These are phyloP conservation scores for Clinocottus analis DNA, from an alignment of 2,113 vertebrate genomes.

Conservation along the genomic window DNA sequence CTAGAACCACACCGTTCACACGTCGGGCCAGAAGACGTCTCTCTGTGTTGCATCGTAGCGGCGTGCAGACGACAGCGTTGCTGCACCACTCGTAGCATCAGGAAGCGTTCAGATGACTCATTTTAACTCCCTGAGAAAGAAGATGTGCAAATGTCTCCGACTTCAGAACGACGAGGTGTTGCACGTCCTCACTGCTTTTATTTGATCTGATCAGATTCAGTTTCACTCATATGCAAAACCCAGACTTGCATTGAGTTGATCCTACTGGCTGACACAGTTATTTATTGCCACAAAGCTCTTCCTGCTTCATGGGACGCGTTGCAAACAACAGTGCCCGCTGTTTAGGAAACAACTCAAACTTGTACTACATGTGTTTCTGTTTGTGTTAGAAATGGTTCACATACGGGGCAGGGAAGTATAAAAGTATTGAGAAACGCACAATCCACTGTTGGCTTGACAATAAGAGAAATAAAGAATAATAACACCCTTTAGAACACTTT, in stretches of 20 bases:
- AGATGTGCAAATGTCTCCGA: background rate
- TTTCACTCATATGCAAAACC: constrained; percentile 7
- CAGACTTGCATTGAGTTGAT: background rate
- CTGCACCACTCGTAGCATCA: constrained; percentile 39
- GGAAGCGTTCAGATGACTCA: constrained; percentile 1
- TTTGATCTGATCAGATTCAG: background rate
- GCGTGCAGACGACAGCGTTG: constrained; percentile 30
- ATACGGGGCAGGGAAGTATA: background rate
- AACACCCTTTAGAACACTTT: background rate
- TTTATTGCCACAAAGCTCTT: background rate
- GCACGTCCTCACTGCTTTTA: background rate
- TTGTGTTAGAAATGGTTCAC: background rate
- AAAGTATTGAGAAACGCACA: background rate
- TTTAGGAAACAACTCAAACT: background rate
- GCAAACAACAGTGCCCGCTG: background rate
- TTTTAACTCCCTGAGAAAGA: constrained; percentile 19
- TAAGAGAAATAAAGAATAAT: background rate
- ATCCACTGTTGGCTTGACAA: background rate
- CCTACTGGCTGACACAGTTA: background rate
- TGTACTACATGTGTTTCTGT: background rate
- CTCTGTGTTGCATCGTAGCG: constrained; percentile 40
- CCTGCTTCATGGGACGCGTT: background rate
- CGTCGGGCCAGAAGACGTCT: constrained; percentile 19
- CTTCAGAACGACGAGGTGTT: constrained; percentile 10
- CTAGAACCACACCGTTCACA: constrained; percentile 49